Base-by-base conservation (phyloP, 2,888 invertebrate genomes). In the Amphipyra berbera region DNA sequence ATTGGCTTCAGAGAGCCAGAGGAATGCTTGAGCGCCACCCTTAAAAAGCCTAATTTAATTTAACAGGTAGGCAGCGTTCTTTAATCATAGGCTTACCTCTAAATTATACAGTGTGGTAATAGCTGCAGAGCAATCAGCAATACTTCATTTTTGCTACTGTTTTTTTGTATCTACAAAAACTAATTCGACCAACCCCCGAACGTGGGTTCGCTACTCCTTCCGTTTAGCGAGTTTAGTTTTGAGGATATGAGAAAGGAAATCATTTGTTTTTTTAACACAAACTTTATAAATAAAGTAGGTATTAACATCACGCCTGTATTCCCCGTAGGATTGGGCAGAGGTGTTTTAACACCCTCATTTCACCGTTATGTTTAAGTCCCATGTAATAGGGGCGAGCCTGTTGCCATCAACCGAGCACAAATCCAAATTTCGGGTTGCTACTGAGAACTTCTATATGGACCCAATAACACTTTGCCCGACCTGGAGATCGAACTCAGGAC, bases 11-110 rank as follows among this genome's bases (percentile, higher is more conserved):
- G 37, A 7, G 8, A 12, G 30, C 62, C 54, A 58, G 68, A 61
- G 89, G 89, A 91, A 92, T 91, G 89, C 59, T 70, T 73, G 60
- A 88, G 88, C 90, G 89, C 92, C 90, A 90, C 90, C 90, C 90
- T 91, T 91, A 92, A 94, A 93, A 92, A 90, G 91, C 90, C 92
- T 95, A 95, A 95, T 94, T 94, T 95, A 95, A 95, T 94, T 95
- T 94, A 94, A 94, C 90, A 94, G 94, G 94, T 93, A 94, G 94
- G 94, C 94, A 92, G 92, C 80, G 89, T 86, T 88, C 88, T 91
- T 92, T 94, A 95, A 95, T 94, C 90, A 95, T 92, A 94, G 94
- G 90, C 87, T 89, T 90, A 90, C 90, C 82, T 84, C 85, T 89
- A 94, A 95, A 95, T 95, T 94, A 94, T 87, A 94, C 83, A 89